Evolutionary conservation across 2,888 invertebrate genomes (phyloP).

Genomic region (Gari tellinella): DNA sequence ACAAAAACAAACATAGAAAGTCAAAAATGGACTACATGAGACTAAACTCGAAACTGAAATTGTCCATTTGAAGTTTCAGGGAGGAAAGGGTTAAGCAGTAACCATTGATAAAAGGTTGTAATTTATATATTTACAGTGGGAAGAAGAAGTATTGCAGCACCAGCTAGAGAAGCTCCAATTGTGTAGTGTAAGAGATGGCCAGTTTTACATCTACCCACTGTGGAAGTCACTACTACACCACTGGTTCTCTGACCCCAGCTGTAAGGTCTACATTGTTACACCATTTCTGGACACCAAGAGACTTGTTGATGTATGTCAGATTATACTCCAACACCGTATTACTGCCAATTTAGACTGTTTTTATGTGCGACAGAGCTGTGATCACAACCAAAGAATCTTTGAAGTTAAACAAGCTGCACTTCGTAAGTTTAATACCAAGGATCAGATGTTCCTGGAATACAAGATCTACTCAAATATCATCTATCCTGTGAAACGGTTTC

Average conservation of each 20-base stretch:
- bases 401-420: constrained; percentile 68
- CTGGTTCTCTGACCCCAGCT: constrained; percentile 73
- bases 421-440: constrained; percentile 60
- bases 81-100: too few species aligned
- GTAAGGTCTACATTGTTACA: constrained; percentile 77
- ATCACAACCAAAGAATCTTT: constrained; percentile 59
- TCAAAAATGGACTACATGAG: too few species aligned
- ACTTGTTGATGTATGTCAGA: constrained; percentile 74
- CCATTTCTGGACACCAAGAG: constrained; percentile 76
- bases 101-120: not conserved
- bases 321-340: constrained; percentile 68
- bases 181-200: constrained; percentile 70
- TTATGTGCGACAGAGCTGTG: constrained; percentile 67
- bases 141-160: constrained; percentile 46
- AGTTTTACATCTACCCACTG: constrained; percentile 73
- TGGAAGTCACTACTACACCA: constrained; percentile 78
- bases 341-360: constrained; percentile 73
- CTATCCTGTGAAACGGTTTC: constrained; percentile 69
- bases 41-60: too few species aligned
- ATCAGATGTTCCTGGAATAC: constrained; percentile 77
- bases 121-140: constrained; percentile 54
- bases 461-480: constrained; percentile 73
- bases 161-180: constrained; percentile 60
- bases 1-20: too few species aligned
- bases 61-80: too few species aligned